Evolutionary conservation across 2,888 invertebrate genomes (phyloP).

Genomic region (Nowickia ferox): DNA sequence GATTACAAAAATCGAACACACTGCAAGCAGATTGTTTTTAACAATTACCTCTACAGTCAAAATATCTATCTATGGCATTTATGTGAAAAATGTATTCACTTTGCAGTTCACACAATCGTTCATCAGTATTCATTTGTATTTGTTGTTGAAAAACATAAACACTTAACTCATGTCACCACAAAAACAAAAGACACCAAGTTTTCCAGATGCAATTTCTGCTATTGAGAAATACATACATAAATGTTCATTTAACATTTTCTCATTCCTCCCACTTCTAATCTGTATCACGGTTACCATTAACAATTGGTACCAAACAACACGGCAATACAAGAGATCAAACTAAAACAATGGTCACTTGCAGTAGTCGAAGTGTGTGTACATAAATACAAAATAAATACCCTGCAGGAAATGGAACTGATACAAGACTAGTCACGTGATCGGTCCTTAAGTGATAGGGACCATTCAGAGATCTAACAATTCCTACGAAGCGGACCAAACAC

Average conservation of each 20-base stretch:
- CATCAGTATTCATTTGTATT: slow-evolving; percentile 53
- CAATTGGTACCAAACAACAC: slow-evolving; percentile 6
- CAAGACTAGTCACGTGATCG: no score
- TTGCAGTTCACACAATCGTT: slow-evolving; percentile 48
- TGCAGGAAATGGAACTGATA: slow-evolving; percentile 1
- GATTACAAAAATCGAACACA: not conserved
- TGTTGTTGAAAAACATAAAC: slow-evolving; percentile 48
- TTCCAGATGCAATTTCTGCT: slow-evolving; percentile 18
- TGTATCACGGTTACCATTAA: slow-evolving; percentile 32
- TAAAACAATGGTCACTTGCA: not conserved
- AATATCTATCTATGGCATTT: not conserved
- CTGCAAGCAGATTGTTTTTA: not conserved
- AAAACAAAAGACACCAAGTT: slow-evolving; percentile 46
- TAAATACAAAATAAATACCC: slow-evolving; percentile 6
- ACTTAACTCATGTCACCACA: slow-evolving; percentile 64
- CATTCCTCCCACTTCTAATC: not conserved
- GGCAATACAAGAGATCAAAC: slow-evolving; percentile 19
- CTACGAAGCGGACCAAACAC: no score
- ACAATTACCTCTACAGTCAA: not conserved
- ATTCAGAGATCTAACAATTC: no score
- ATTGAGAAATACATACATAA: slow-evolving; percentile 11
- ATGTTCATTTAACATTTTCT: slow-evolving; percentile 4
- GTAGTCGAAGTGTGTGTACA: not conserved
- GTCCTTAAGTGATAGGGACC: no score
- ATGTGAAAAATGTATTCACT: slow-evolving; percentile 25